Percentiles rank a stretch among this genome's conserved stretches.
phyloP scores from a whole-genome alignment of 2,797 vertebrate genomes.

The Catamblyrhynchus diadema region DNA sequence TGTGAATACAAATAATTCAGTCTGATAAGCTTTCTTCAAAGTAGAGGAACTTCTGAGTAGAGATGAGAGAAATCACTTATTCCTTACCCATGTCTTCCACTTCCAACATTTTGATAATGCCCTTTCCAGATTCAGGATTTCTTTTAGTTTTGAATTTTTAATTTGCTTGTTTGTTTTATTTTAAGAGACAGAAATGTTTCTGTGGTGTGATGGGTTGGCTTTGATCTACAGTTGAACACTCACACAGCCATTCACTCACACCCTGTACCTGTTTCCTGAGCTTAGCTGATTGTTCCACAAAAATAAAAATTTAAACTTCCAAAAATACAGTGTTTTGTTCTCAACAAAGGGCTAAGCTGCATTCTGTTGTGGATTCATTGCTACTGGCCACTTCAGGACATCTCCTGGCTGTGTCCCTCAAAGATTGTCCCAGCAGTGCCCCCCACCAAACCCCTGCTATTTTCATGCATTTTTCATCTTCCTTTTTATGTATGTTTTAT shows the following conservation, averaged over 20 bases:
- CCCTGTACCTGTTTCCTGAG: not conserved
- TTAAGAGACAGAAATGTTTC: not conserved
- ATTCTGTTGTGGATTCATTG: fast-evolving
- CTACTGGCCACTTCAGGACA: not conserved
- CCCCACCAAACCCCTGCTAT: not conserved
- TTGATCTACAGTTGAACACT: not conserved
- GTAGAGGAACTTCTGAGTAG: not conserved
- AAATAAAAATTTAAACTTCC: not conserved
- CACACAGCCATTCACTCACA: not conserved
- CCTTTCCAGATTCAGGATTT: not conserved
- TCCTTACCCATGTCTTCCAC: not conserved
- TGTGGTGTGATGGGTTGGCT: not conserved
- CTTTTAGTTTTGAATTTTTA: not conserved
- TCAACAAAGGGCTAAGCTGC: not conserved
- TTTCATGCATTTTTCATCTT: not conserved
- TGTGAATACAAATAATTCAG: not conserved
- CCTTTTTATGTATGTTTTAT: not conserved
- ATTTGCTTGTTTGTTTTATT: not conserved
- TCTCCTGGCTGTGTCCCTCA: fast-evolving
- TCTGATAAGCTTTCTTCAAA: not conserved
- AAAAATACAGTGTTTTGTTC: not conserved
- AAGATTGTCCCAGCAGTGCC: not conserved
- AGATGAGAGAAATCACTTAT: not conserved
- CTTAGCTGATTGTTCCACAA: not conserved
- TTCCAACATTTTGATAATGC: not conserved